Conservation (phyloP, 2,888 invertebrate genomes). For the Margaritifera margaritifera region DNA sequence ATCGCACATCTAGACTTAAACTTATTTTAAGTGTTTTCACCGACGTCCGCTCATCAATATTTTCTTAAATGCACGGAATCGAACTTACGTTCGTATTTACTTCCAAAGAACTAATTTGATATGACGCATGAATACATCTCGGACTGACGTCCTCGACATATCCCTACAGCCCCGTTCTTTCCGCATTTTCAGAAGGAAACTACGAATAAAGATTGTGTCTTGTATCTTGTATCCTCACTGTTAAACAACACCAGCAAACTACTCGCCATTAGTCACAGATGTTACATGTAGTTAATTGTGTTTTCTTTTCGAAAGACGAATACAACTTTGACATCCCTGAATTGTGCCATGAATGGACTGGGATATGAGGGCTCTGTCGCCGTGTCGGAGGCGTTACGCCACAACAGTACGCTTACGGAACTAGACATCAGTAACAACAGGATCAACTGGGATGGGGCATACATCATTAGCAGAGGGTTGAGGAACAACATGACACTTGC, state of each 20-base stretch:
- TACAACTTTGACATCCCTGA: slow-evolving; percentile 33
- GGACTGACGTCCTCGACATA: too few species aligned
- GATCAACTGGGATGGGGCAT: slow-evolving; percentile 53
- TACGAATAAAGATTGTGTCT: neutral
- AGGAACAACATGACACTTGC: slow-evolving; percentile 43
- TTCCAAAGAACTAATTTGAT: too few species aligned
- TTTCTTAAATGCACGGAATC: too few species aligned
- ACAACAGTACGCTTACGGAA: slow-evolving; percentile 42
- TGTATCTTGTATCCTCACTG: too few species aligned
- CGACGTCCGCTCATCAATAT: too few species aligned
- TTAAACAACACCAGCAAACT: neutral
- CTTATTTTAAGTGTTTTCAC: too few species aligned
- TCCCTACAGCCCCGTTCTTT: too few species aligned
- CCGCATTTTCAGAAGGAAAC: too few species aligned
- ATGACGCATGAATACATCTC: too few species aligned
- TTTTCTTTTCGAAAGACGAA: slow-evolving; percentile 41
- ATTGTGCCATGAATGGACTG: slow-evolving; percentile 60
- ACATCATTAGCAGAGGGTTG: slow-evolving; percentile 49
- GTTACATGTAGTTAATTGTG: neutral
- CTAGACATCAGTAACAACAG: slow-evolving; percentile 54
- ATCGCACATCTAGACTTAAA: too few species aligned
- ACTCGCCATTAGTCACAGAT: neutral
- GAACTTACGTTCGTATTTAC: too few species aligned
- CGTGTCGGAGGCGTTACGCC: slow-evolving; percentile 46
- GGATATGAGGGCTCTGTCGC: slow-evolving; percentile 60